phyloP scores from a whole-genome alignment of 2,888 invertebrate species.

The Erynnis tages region DNA sequence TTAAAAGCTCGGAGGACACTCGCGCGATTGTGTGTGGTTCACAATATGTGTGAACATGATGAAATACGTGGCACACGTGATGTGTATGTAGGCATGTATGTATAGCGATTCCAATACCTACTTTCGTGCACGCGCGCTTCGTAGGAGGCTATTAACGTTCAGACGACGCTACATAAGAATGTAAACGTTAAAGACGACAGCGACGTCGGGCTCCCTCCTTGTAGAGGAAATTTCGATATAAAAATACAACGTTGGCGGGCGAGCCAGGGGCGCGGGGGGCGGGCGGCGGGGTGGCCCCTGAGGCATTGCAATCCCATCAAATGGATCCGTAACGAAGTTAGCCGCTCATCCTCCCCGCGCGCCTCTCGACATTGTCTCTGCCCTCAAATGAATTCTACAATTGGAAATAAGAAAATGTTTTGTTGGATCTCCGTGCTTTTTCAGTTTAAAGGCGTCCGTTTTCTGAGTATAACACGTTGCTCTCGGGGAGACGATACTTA shows the following conservation, averaged over 20 bases:
- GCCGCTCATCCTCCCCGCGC: slow-evolving; percentile 82
- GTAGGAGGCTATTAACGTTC: slow-evolving; percentile 77
- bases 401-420: slow-evolving; percentile 82
- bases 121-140: slow-evolving; percentile 54
- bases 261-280: slow-evolving; percentile 46
- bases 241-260: slow-evolving; percentile 72
- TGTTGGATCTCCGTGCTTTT: slow-evolving; percentile 78
- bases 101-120: slow-evolving; percentile 38
- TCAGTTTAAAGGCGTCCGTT: slow-evolving; percentile 77
- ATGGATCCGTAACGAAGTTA: slow-evolving; percentile 91
- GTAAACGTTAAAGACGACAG: slow-evolving; percentile 80
- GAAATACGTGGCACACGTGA: slow-evolving; percentile 26
- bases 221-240: slow-evolving; percentile 80
- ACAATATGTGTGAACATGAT: slow-evolving; percentile 48
- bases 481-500: slow-evolving; percentile 42
- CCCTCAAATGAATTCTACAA: slow-evolving; percentile 82
- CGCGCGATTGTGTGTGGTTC: slow-evolving; percentile 42
- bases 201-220: slow-evolving; percentile 67
- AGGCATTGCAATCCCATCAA: slow-evolving; percentile 87
- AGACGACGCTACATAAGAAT: slow-evolving; percentile 80
- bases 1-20: slow-evolving; percentile 70
- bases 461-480: slow-evolving; percentile 63
- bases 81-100: slow-evolving; percentile 35
- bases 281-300: slow-evolving; percentile 66
- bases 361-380: slow-evolving; percentile 80